Percentiles rank a stretch among this genome's conserved stretches.
Evolutionary conservation across 2,888 invertebrate genomes (phyloP).

Genomic region (Eueremaeus valkanovi): DNA sequence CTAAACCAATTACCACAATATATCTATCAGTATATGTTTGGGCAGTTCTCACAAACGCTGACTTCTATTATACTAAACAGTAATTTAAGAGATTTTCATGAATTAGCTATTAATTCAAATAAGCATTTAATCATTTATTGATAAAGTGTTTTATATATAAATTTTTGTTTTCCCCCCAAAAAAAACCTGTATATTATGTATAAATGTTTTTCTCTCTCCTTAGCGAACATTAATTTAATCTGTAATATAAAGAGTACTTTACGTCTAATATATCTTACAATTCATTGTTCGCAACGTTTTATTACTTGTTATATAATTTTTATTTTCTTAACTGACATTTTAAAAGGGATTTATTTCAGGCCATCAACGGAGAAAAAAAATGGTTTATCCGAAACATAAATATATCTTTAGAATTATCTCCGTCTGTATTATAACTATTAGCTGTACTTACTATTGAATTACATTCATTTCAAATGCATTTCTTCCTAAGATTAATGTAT

Average conservation of each 20-base stretch:
- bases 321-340: no score
- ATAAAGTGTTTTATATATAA: neutral
- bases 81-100: neutral
- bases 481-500: neutral
- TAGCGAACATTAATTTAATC: no score
- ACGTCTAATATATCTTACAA: neutral
- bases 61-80: neutral
- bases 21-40: neutral
- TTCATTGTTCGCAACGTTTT: neutral
- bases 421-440: neutral
- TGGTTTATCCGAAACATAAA: no score
- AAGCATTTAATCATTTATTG: neutral
- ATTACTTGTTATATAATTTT: neutral
- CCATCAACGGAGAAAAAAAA: no score
- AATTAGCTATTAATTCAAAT: slow-evolving; percentile 6
- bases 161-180: neutral
- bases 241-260: no score
- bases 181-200: slow-evolving; percentile 12
- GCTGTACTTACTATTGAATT: neutral
- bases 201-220: no score
- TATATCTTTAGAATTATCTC: neutral
- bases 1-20: neutral
- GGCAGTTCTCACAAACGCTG: neutral
- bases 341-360: no score
- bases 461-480: neutral